Conservation (phyloP, 2,113 vertebrate species). For the Sphaerodactylus townsendi region DNA sequence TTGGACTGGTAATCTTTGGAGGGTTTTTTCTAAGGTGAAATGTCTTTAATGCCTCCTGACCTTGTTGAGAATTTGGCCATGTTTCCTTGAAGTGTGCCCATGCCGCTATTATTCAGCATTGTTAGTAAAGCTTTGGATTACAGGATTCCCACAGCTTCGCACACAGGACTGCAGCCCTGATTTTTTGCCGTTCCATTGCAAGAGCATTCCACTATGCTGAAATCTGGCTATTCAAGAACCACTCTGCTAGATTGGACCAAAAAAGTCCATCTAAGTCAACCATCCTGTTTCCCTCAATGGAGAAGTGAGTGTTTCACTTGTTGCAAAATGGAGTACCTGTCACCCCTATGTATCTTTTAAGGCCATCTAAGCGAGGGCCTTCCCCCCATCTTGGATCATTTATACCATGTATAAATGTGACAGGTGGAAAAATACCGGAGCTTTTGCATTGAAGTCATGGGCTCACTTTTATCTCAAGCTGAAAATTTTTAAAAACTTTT, state of each 20-base stretch:
- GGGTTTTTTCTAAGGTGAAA: not conserved
- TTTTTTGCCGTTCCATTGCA: not conserved
- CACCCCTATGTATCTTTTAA: too few species aligned
- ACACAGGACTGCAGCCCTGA: not conserved
- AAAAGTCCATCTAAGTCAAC: too few species aligned
- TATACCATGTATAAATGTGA: too few species aligned
- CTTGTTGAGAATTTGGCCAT: not conserved
- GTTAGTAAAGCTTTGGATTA: not conserved
- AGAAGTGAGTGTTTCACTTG: too few species aligned
- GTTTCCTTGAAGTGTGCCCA: not conserved
- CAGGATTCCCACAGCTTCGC: not conserved
- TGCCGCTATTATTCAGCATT: not conserved
- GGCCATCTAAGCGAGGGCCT: too few species aligned
- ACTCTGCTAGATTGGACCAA: too few species aligned
- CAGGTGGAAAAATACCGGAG: not conserved
- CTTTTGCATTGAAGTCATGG: not conserved
- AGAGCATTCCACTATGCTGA: not conserved
- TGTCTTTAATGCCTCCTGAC: too few species aligned
- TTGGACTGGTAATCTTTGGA: not conserved
- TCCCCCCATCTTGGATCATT: too few species aligned
- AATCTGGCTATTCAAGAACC: not conserved
- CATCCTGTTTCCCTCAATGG: too few species aligned
- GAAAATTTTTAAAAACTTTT: too few species aligned
- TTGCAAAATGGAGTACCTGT: too few species aligned
- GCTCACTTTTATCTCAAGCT: too few species aligned